Evolutionary conservation across 2,797 vertebrate species (phyloP), one percentile per base, ranked within the genome.

Genomic region (Cephalopachus bancanus): DNA sequence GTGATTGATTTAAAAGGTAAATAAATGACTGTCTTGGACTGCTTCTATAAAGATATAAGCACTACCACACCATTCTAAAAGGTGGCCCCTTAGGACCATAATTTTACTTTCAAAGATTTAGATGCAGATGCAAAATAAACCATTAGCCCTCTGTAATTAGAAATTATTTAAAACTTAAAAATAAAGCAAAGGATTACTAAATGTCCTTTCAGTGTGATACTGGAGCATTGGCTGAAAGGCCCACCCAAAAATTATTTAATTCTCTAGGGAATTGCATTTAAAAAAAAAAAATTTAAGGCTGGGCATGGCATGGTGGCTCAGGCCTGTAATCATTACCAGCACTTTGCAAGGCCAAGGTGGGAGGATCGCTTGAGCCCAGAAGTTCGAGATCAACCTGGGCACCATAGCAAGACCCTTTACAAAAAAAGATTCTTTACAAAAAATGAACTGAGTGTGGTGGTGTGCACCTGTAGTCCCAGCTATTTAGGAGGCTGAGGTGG

Each of bases 111-210:
- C 11, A 83, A 91, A 93, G 49, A 65, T 69, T 91, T 92, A 95
- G 75, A 74, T 62, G 86, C 24, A 55, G 33, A 0, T 78, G 64
- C 92, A 96, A 81, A 85, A 87, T 86, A 92, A 96, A 85, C 24
- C n/a, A 49, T 74, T 97, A 93, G 22, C 15, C 83, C 71, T 69
- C 59, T 94, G 53, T 83, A 95, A 93, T 86, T 84, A 83, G 33
- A 95, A 84, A 95, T 90, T 84, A 86, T 72, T 96, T 97, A 71
- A 96, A 90, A 37, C 65, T 96, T 92, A 72, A 85, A 78, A 95
- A 67, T 88, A 95, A 90, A 74, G 78, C 49, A 93, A 60, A 80
- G 57, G 30, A 60, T 88, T 51, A 75, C 49, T n/a, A 19, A 83
- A 79, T 86, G 17, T 81, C 44, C 65, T 97, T 95, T 95, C 51